Conservation (phyloP, 2,797 vertebrate species). For the Danio tinwini region DNA sequence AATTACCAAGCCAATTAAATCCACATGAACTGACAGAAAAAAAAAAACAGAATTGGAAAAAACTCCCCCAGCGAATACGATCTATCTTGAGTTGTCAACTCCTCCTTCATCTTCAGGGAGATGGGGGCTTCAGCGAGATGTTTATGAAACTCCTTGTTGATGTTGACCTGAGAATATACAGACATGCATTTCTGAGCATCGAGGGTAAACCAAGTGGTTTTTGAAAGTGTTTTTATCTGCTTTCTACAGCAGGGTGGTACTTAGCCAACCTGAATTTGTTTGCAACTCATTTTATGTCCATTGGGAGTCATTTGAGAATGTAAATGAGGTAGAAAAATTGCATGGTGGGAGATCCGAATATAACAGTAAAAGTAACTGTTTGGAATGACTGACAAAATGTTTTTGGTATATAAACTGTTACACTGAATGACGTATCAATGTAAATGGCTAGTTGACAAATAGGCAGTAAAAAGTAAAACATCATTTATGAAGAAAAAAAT, state of each 20-base stretch:
- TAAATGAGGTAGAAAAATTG: not conserved
- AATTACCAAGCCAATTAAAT: slow-evolving; percentile 60
- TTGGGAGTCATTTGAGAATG: not conserved
- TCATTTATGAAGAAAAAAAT: too few relatives aligned
- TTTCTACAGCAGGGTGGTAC: not conserved
- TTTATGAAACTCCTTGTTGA: slow-evolving; percentile 44
- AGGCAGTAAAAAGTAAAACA: too few relatives aligned
- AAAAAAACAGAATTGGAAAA: slow-evolving; percentile 25
- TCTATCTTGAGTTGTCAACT: slow-evolving; percentile 48
- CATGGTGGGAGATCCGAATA: not conserved
- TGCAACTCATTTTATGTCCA: not conserved
- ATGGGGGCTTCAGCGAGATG: not conserved
- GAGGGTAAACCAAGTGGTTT: not conserved
- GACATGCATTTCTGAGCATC: slow-evolving; percentile 17
- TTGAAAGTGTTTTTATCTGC: slow-evolving; percentile 21
- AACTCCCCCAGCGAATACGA: slow-evolving; percentile 18
- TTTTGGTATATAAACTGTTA: too few relatives aligned
- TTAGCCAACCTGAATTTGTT: not conserved
- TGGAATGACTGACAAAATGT: too few relatives aligned
- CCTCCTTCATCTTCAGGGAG: slow-evolving; percentile 10
- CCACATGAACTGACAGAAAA: slow-evolving; percentile 56
- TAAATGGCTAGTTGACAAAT: too few relatives aligned
- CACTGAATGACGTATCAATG: too few relatives aligned
- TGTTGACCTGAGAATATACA: slow-evolving; percentile 23
- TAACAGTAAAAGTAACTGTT: not conserved